Percentiles rank a stretch among this genome's conserved stretches.
phyloP scores from a whole-genome alignment of 2,888 invertebrate genomes.

The Drosophila limbata region DNA sequence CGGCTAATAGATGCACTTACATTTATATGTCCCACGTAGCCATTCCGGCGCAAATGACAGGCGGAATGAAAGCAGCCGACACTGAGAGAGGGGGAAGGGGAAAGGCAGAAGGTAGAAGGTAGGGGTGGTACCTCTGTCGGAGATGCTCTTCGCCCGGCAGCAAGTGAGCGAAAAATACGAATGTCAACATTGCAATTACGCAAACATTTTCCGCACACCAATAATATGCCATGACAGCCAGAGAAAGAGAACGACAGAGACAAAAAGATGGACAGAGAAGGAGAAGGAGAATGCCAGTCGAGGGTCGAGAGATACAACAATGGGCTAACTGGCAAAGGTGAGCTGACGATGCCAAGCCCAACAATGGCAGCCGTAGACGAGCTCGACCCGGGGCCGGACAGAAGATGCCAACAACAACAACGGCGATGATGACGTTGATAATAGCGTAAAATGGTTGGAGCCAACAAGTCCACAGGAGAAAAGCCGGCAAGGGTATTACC shows the following conservation, averaged over 20 bases:
- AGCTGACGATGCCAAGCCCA: constrained; percentile 62
- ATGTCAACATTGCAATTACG: constrained; percentile 84
- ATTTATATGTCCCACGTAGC: constrained; percentile 46
- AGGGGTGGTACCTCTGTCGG: constrained; percentile 19
- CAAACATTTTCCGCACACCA: constrained; percentile 83
- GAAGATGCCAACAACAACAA: constrained; percentile 66
- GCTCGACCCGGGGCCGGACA: constrained; percentile 38
- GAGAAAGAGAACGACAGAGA: constrained; percentile 14
- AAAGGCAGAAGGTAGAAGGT: not conserved
- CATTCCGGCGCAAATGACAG: constrained; percentile 54
- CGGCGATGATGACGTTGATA: constrained; percentile 67
- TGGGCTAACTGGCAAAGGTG: constrained; percentile 68
- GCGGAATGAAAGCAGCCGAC: constrained; percentile 50
- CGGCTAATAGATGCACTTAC: constrained; percentile 71
- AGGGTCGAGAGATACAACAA: constrained; percentile 54
- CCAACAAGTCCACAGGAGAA: constrained; percentile 5
- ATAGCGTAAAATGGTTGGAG: constrained; percentile 74
- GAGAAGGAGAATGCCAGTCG: not conserved
- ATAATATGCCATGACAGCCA: constrained; percentile 80
- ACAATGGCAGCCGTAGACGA: constrained; percentile 56
- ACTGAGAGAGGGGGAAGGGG: not conserved
- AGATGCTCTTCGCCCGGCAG: constrained; percentile 17
- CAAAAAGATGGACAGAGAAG: constrained; percentile 6
- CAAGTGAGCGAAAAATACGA: constrained; percentile 72
- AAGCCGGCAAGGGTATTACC: constrained; percentile 31